Conservation (phyloP, 2,113 vertebrate species). For the Lates calcarifer region DNA sequence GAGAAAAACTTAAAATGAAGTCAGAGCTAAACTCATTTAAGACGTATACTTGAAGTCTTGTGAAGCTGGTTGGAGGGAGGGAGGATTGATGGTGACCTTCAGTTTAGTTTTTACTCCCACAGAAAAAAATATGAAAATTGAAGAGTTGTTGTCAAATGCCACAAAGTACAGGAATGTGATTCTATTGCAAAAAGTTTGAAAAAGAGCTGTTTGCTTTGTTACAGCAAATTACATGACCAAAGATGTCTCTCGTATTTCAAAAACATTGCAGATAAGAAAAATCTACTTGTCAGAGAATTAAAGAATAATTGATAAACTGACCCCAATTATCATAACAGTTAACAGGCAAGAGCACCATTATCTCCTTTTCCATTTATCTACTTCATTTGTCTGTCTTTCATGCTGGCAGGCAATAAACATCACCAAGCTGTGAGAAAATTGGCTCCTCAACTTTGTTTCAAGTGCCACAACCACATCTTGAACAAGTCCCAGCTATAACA, state of each 20-base stretch:
- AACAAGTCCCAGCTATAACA: not conserved
- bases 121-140: not conserved
- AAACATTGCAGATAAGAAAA: not conserved
- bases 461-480: not conserved
- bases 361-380: not conserved
- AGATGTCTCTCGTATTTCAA: not conserved
- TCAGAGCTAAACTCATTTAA: conserved; percentile 4
- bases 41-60: conserved; percentile 23
- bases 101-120: not conserved
- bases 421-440: not conserved
- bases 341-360: too few relatives aligned
- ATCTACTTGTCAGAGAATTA: not conserved
- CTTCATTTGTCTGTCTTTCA: not conserved
- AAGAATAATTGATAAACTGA: not conserved
- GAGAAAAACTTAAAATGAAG: conserved; percentile 37
- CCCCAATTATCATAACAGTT: too few relatives aligned
- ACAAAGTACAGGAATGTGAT: not conserved
- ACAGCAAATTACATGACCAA: not conserved
- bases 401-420: not conserved
- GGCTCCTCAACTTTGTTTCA: not conserved
- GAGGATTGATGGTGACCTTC: not conserved
- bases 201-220: not conserved
- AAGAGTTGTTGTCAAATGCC: not conserved
- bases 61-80: not conserved
- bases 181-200: not conserved